A percentile compares a stretch with the other conserved stretches of the same genome.
These are phyloP conservation scores for Paracentrotus lividus DNA, from an alignment of 53 echinoderm and acorn worm genomes.

Conservation along the genomic window DNA sequence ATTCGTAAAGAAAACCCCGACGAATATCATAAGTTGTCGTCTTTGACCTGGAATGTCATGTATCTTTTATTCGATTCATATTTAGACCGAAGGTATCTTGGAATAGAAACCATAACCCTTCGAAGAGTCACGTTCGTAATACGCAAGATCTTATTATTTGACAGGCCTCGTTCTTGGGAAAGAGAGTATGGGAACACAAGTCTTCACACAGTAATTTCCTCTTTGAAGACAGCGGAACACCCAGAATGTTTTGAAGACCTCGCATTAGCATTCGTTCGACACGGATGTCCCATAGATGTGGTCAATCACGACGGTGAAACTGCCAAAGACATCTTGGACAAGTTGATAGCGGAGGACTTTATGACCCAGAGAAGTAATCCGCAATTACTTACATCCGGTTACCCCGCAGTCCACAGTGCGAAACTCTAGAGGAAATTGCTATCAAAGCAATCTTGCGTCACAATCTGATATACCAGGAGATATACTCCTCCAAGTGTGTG, in stretches of 20 bases:
- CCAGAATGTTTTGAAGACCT: neutral
- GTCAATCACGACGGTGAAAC: conserved; percentile 11
- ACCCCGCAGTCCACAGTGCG: neutral
- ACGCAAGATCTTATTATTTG: neutral
- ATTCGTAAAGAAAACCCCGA: neutral
- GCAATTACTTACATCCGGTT: neutral
- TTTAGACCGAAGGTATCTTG: neutral
- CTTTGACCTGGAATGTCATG: neutral
- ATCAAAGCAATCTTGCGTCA: neutral
- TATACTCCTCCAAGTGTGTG: neutral
- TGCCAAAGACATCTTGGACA: neutral
- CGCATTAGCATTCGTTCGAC: neutral
- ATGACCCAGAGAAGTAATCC: neutral
- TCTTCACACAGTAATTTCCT: neutral
- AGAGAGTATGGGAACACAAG: neutral
- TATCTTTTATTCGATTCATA: neutral
- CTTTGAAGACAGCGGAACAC: no score
- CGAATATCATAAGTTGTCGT: neutral
- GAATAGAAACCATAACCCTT: neutral
- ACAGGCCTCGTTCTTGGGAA: neutral
- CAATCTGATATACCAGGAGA: neutral
- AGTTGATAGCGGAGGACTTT: neutral
- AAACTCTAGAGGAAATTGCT: neutral
- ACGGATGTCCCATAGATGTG: conserved; percentile 11
- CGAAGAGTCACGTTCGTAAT: conserved; percentile 2